A percentile compares a stretch with the other conserved stretches of the same genome.
Evolutionary conservation across 2,113 vertebrate genomes (phyloP).

Genomic region (Actinemys pallida): DNA sequence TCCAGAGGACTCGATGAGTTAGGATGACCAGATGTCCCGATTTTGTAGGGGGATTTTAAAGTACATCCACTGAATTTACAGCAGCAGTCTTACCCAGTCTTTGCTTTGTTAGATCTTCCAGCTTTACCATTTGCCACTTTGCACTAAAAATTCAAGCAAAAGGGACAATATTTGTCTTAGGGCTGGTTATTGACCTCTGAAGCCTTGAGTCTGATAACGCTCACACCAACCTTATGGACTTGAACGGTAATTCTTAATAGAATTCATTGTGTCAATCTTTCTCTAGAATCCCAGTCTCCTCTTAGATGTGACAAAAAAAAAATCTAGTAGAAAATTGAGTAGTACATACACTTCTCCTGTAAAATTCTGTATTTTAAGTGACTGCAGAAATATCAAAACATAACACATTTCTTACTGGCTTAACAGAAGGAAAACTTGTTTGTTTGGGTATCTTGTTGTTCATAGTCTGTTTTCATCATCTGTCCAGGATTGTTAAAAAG

Average conservation of each 20-base stretch:
- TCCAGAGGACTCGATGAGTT: background rate
- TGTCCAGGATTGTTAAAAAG: conserved; percentile 27
- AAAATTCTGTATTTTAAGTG: conserved; percentile 12
- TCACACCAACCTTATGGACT: accelerated
- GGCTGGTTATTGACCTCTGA: background rate
- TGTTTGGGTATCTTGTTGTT: conserved; percentile 34
- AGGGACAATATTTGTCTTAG: background rate
- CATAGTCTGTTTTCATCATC: conserved; percentile 37
- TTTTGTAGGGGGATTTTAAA: background rate
- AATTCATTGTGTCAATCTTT: background rate
- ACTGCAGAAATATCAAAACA: conserved; percentile 13
- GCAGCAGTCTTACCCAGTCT: background rate
- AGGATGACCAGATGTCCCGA: no score
- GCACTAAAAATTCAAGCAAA: conserved; percentile 11
- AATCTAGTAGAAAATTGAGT: background rate
- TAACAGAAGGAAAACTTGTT: conserved; percentile 10
- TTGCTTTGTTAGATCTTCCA: conserved; percentile 11
- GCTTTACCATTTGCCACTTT: conserved; percentile 25
- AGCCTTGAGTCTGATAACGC: background rate
- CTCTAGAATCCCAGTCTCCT: background rate
- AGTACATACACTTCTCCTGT: background rate
- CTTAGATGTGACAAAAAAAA: background rate
- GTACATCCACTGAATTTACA: background rate
- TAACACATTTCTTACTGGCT: conserved; percentile 29
- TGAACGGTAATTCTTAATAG: background rate